A percentile compares a stretch with the other conserved stretches of the same genome.
phyloP scores from a whole-genome alignment of 92 coral and sea anemone species.

The Phenganax marumi region DNA sequence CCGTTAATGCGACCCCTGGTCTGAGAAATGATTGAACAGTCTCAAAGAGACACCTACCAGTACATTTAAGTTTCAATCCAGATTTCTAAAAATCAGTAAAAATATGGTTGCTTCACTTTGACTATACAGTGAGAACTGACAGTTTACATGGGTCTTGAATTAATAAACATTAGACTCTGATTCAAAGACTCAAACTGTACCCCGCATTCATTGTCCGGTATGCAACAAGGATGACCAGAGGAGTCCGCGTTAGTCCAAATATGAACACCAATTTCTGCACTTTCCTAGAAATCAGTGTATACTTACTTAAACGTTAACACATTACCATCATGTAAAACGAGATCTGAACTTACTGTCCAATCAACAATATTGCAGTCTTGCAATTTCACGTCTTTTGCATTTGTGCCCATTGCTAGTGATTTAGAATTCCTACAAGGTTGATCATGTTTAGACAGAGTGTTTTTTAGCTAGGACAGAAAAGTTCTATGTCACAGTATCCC shows the following conservation, averaged over 20 bases:
- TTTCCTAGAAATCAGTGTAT: slow-evolving; percentile 58
- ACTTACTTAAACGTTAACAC: neutral
- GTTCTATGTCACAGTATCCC: too few relatives aligned
- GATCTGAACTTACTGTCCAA: slow-evolving; percentile 35
- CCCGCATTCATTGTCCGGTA: slow-evolving; percentile 80
- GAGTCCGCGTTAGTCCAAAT: slow-evolving; percentile 93
- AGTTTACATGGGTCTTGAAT: neutral
- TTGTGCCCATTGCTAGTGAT: neutral
- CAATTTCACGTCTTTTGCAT: slow-evolving; percentile 4
- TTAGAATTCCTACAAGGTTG: slow-evolving; percentile 13
- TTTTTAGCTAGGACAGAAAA: too few relatives aligned
- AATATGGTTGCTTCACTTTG: neutral
- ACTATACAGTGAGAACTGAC: neutral
- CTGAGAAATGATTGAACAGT: neutral
- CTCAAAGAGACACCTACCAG: slow-evolving; percentile 58
- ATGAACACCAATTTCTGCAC: slow-evolving; percentile 72
- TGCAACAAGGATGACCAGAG: slow-evolving; percentile 83
- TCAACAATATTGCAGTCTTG: neutral
- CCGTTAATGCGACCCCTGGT: too few relatives aligned
- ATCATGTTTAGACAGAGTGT: too few relatives aligned
- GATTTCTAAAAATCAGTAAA: slow-evolving; percentile 68
- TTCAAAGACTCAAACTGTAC: slow-evolving; percentile 37
- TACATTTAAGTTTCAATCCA: slow-evolving; percentile 89
- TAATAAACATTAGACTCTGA: neutral
- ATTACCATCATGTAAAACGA: neutral